Evolutionary conservation across 2,113 vertebrate genomes (phyloP).

Genomic region (Brachirus orientalis): DNA sequence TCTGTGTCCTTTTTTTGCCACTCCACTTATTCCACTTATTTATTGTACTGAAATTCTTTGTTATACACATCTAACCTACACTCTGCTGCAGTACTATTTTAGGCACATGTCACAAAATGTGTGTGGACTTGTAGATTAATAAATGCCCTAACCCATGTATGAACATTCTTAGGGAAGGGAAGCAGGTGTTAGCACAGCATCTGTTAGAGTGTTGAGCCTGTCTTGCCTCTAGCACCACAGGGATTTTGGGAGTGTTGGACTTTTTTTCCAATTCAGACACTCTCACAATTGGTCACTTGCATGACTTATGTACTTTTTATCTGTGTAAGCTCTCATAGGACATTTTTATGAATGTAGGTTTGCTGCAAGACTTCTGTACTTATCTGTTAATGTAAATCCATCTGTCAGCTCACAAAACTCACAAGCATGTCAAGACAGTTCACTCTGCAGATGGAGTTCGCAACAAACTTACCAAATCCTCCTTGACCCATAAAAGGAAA

Average conservation of each 20-base stretch:
- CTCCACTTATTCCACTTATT: slow-evolving; percentile 9
- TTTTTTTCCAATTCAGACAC: slow-evolving; percentile 59
- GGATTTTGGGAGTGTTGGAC: slow-evolving; percentile 31
- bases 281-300: slow-evolving; percentile 40
- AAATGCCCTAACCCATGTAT: background rate
- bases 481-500: slow-evolving; percentile 4
- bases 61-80: background rate
- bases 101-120: slow-evolving; percentile 17
- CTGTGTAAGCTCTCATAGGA: slow-evolving; percentile 18
- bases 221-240: slow-evolving; percentile 26
- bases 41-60: background rate
- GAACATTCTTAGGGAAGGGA: slow-evolving; percentile 23
- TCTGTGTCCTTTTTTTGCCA: slow-evolving; percentile 25
- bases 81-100: background rate
- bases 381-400: slow-evolving; percentile 42
- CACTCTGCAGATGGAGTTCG: slow-evolving; percentile 11
- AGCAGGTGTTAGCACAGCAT: slow-evolving; percentile 57
- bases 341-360: slow-evolving; percentile 24
- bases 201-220: slow-evolving; percentile 25
- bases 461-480: background rate
- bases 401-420: slow-evolving; percentile 38
- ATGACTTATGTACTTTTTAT: slow-evolving; percentile 24
- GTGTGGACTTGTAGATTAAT: slow-evolving; percentile 13
- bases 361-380: slow-evolving; percentile 21
- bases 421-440: slow-evolving; percentile 39